Evolutionary conservation across 2,888 invertebrate genomes (phyloP).

Genomic region (Galerucella calmariensis): DNA sequence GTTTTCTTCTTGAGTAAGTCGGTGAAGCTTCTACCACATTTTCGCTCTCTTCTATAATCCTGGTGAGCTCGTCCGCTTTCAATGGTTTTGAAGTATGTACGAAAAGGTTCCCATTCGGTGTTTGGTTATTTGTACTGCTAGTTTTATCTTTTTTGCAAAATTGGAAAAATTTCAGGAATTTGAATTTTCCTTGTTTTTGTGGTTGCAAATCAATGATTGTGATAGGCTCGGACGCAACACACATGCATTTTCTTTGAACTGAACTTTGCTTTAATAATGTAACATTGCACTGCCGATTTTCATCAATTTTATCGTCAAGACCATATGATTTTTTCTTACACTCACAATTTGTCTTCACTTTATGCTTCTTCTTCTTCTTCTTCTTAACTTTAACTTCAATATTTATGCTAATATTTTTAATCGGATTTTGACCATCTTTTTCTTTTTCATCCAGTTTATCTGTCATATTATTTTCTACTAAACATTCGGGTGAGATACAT

Average conservation of each 20-base stretch:
- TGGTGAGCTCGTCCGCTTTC: neutral
- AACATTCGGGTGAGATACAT: neutral
- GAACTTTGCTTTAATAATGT: neutral
- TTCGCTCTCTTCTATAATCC: neutral
- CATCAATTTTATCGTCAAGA: neutral
- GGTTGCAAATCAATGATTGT: constrained; percentile 1
- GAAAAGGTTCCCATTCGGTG: neutral
- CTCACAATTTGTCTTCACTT: neutral
- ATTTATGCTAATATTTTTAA: constrained; percentile 24
- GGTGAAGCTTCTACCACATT: neutral
- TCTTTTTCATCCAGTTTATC: neutral
- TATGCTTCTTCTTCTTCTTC: constrained; percentile 18
- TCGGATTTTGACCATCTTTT: neutral
- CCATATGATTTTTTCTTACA: constrained; percentile 2
- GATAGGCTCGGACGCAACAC: neutral
- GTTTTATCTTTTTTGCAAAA: constrained; percentile 7
- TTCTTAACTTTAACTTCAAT: constrained; percentile 26
- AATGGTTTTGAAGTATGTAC: constrained; percentile 9
- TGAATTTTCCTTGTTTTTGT: neutral
- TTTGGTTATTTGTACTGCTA: neutral
- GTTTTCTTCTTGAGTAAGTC: neutral
- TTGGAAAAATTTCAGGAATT: neutral
- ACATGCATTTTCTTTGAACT: neutral
- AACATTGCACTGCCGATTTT: neutral
- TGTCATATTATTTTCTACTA: neutral